Evolutionary conservation across 2,797 vertebrate genomes (phyloP).

Genomic region (Siniperca undulata): DNA sequence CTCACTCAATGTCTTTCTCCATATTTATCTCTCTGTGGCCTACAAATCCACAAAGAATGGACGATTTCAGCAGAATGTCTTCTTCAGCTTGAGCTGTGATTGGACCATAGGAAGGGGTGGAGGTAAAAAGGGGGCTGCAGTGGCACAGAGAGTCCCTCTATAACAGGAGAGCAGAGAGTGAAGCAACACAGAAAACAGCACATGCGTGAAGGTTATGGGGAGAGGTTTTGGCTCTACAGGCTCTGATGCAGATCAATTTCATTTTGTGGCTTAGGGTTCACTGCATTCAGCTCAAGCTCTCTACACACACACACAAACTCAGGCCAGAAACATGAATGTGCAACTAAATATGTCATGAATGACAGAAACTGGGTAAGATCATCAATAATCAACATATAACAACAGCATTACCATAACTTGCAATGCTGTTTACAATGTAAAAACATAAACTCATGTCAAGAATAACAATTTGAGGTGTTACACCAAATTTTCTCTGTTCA

Average conservation of each 20-base stretch:
- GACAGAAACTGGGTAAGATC: background rate
- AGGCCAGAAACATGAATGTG: background rate
- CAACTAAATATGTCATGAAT: background rate
- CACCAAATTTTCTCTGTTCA: background rate
- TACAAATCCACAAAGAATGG: slow-evolving; percentile 60
- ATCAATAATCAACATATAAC: background rate
- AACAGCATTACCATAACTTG: background rate
- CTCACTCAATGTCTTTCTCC: slow-evolving; percentile 21
- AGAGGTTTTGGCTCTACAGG: background rate
- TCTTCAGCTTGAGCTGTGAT: slow-evolving; percentile 64
- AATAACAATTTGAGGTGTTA: background rate
- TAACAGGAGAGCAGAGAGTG: slow-evolving; percentile 16
- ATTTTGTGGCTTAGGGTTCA: background rate
- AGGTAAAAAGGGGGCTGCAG: slow-evolving; percentile 42
- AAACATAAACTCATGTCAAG: background rate
- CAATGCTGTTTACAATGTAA: background rate
- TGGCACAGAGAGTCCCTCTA: slow-evolving; percentile 28
- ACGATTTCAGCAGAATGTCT: slow-evolving; percentile 56
- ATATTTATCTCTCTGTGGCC: slow-evolving; percentile 41
- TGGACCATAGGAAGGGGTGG: slow-evolving; percentile 75
- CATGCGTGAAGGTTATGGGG: background rate
- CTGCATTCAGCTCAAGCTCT: background rate
- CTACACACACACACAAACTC: background rate
- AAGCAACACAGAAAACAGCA: slow-evolving; percentile 37
- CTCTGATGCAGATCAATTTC: background rate